Evolutionary conservation across 2,113 vertebrate genomes (phyloP).

Genomic region (Tauraco erythrolophus): DNA sequence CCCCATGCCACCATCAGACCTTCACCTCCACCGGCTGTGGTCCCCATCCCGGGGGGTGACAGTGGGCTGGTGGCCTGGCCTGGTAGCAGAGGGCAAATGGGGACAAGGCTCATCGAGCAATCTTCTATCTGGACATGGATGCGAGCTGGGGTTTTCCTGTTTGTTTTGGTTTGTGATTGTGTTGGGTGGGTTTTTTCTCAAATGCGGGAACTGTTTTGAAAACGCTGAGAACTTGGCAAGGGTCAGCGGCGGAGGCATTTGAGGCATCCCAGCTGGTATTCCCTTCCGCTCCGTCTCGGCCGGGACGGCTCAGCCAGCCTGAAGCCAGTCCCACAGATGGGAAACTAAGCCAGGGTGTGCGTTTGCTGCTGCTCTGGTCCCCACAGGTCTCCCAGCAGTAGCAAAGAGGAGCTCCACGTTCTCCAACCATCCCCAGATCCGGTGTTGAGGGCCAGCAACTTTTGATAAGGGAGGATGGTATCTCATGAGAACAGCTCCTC

Average conservation of each 20-base stretch:
- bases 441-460: neutral
- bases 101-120: rapidly evolving
- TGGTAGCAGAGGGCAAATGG: neutral
- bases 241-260: neutral
- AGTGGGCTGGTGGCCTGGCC: neutral
- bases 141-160: neutral
- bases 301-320: neutral
- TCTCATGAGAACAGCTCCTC: neutral
- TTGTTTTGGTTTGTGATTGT: constrained; percentile 2
- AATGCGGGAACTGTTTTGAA: neutral
- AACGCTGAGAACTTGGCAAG: constrained; percentile 18
- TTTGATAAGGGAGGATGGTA: rapidly evolving
- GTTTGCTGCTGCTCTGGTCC: neutral
- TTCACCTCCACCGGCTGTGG: rapidly evolving
- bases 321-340: neutral
- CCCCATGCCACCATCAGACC: rapidly evolving
- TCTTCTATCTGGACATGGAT: neutral
- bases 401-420: neutral
- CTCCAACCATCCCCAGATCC: neutral
- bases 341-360: neutral
- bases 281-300: neutral
- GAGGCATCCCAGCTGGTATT: constrained; percentile 17
- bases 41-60: rapidly evolving
- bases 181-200: neutral
- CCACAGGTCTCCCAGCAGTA: neutral